Evolutionary conservation across 2,797 vertebrate species (phyloP), one percentile per base, ranked within the genome.

Genomic region (Pseudochromis fuscus): DNA sequence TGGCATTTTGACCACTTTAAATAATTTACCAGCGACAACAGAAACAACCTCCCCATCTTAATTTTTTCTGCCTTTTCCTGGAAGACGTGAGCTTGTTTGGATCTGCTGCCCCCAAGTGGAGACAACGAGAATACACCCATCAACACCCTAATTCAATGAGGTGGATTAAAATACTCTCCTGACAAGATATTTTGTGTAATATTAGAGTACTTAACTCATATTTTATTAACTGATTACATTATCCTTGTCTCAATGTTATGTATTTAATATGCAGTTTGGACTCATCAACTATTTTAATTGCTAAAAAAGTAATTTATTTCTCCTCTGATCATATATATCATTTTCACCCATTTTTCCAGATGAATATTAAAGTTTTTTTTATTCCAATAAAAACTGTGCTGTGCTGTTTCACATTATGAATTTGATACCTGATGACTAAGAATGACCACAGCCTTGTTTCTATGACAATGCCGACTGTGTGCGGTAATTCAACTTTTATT

Each of bases 31-130:
- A 35, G 12, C 12, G 4, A 35, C 13, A 24, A 13, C 4, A 1
- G 1, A 5, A 30, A 6, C 19, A 16, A 35, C 9, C 46, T 19
- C 15, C 10, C n/a, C 18, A 4, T 45, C n/a, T n/a, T n/a, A n/a
- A n/a, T 12, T 11, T 55, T 35, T 42, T 58, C 52, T 52, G 28
- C n/a, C 37, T 37, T n/a, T 44, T 40, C 4, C 11, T 19, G 21
- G 12, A 50, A n/a, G 7, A 59, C 15, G 19, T n/a, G 15, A 6
- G 48, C 59, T 62, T 72, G 37, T 87, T 68, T 67, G 78, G 73
- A 42, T 86, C 31, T 93, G 86, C 92, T 90, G 91, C 93, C 91
- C 89, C 84, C 92, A 67, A 82, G 87, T 91, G 94, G 88, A 77
- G 35, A 82, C 2, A 45, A 38, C 0, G 1, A 42, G 66, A 79